These are phyloP conservation scores for Apamea monoglypha DNA, from an alignment of 2,888 invertebrate genomes.

Conservation along the genomic window DNA sequence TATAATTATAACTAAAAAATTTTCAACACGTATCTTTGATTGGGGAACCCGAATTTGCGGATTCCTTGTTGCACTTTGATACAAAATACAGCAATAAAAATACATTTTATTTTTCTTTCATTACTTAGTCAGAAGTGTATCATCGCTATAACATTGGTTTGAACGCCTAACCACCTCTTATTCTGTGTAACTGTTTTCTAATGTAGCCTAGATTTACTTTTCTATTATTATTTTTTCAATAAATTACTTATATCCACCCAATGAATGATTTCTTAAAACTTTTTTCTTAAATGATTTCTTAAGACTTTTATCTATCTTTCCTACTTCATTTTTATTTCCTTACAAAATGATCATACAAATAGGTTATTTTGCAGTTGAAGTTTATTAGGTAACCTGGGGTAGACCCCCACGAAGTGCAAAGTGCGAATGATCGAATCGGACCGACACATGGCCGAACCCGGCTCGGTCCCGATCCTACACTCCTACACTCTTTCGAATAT, in stretches of 20 bases:
- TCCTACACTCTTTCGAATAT: no score
- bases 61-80: background rate
- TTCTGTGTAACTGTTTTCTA: slow-evolving; percentile 52
- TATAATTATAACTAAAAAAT: background rate
- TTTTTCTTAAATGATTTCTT: background rate
- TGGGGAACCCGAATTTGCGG: no score
- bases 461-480: no score
- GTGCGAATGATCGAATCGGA: no score
- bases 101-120: background rate
- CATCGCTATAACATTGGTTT: slow-evolving; percentile 27
- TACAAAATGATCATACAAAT: background rate
- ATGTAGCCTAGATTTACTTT: slow-evolving; percentile 19
- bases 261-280: slow-evolving; percentile 4
- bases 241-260: background rate
- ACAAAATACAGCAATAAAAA: background rate
- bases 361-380: slow-evolving; percentile 15
- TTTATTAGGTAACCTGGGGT: background rate
- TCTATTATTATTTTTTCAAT: slow-evolving; percentile 1
- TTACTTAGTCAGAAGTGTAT: slow-evolving; percentile 37
- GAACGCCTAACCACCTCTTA: slow-evolving; percentile 66
- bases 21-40: background rate
- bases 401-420: no score
- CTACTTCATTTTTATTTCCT: background rate
- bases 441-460: no score
- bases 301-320: background rate